Percentiles rank a stretch among this genome's conserved stretches.
These are phyloP conservation scores for Valencia hispanica DNA, from an alignment of 2,797 vertebrate genomes.

Conservation along the genomic window DNA sequence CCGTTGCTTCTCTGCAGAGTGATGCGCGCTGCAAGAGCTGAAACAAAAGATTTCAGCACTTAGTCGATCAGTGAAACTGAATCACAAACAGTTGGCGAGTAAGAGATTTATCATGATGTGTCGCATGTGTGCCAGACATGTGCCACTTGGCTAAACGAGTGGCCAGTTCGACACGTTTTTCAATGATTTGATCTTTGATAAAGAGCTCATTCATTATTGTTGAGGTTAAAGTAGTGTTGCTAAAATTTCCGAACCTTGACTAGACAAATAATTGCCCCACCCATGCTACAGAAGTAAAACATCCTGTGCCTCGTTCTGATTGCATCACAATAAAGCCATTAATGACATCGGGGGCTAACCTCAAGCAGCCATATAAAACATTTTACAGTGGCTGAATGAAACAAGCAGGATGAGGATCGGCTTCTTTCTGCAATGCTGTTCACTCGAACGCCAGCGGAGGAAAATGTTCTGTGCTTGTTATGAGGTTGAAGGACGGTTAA, in stretches of 20 bases:
- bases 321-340: constrained; percentile 9
- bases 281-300: constrained; percentile 10
- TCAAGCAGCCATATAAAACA: neutral
- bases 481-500: constrained; percentile 24
- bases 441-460: neutral
- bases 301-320: constrained; percentile 7
- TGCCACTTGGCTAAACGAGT: neutral
- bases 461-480: neutral
- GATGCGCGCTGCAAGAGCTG: neutral
- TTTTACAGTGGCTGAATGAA: neutral
- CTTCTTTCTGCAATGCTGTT: neutral
- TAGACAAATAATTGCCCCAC: constrained; percentile 12
- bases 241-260: constrained; percentile 3
- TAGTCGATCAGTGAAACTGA: neutral
- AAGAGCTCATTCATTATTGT: neutral
- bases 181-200: neutral
- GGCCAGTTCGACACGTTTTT: neutral
- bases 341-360: constrained; percentile 17
- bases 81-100: neutral
- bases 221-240: neutral
- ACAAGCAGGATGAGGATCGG: neutral
- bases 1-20: neutral
- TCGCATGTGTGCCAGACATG: neutral
- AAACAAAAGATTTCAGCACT: neutral
- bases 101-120: neutral